These are phyloP conservation scores for Micromys minutus DNA, from an alignment of 2,113 vertebrate genomes.

Conservation along the genomic window DNA sequence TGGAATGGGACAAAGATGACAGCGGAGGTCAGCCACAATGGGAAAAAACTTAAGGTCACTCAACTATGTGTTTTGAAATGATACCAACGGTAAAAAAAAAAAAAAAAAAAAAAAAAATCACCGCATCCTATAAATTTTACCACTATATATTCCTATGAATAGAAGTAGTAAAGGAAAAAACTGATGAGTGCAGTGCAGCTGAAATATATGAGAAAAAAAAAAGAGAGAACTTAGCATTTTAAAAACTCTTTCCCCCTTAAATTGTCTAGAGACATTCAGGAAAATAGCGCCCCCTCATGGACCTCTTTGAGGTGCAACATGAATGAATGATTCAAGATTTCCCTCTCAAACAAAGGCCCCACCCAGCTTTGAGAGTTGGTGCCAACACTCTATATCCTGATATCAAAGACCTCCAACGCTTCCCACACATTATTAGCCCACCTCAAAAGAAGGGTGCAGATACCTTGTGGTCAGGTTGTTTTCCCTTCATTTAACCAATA, in stretches of 20 bases:
- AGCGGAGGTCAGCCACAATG: neutral
- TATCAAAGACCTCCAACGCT: neutral
- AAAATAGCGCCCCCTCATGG: conserved; percentile 72
- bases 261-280: conserved; percentile 33
- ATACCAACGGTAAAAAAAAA: neutral
- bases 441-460: neutral
- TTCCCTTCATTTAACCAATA: conserved; percentile 1
- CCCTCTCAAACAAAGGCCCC: neutral
- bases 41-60: neutral
- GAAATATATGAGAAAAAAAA: neutral
- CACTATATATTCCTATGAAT: neutral
- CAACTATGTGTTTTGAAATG: neutral
- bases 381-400: neutral
- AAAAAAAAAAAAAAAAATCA: too few species aligned
- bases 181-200: neutral
- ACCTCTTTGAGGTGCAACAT: conserved; percentile 13
- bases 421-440: neutral
- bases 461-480: neutral
- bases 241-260: conserved; percentile 17
- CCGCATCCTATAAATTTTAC: neutral
- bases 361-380: neutral
- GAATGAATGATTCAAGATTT: neutral
- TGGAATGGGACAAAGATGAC: neutral
- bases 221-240: neutral
- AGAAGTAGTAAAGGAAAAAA: conserved; percentile 7